phyloP scores from a whole-genome alignment of 2,888 invertebrate genomes.

The Penaeus monodon region DNA sequence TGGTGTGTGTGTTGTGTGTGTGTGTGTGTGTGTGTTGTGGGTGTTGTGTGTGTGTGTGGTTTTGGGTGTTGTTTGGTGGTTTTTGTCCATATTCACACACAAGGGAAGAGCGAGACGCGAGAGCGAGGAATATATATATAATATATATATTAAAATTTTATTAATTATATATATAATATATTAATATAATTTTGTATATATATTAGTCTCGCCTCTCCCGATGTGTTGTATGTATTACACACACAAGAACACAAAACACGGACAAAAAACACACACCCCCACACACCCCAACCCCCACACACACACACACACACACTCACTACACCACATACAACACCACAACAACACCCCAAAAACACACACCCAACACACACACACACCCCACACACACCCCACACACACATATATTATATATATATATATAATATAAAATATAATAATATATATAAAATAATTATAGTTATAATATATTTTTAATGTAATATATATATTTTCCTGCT shows the following conservation, averaged over 20 bases:
- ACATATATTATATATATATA: conserved; percentile 15
- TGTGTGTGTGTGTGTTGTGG: conserved; percentile 29
- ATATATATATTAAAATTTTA: no score
- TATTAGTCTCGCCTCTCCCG: no score
- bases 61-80: no score
- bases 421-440: conserved; percentile 9
- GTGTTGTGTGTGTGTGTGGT: conserved; percentile 21
- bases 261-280: no score
- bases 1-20: conserved; percentile 19
- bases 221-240: not conserved
- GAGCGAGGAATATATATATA: not conserved
- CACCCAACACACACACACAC: not conserved
- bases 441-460: not conserved
- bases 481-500: no score
- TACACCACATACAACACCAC: no score
- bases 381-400: conserved; percentile 16
- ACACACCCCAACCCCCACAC: no score
- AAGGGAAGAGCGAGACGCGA: no score
- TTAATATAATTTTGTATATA: conserved; percentile 1
- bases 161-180: conserved; percentile 39
- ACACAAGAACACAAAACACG: no score
- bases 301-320: no score
- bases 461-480: not conserved
- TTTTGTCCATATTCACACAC: not conserved
- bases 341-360: not conserved